These are phyloP conservation scores for Chymomyza fuscimana DNA, from an alignment of 2,888 invertebrate genomes.

Conservation along the genomic window DNA sequence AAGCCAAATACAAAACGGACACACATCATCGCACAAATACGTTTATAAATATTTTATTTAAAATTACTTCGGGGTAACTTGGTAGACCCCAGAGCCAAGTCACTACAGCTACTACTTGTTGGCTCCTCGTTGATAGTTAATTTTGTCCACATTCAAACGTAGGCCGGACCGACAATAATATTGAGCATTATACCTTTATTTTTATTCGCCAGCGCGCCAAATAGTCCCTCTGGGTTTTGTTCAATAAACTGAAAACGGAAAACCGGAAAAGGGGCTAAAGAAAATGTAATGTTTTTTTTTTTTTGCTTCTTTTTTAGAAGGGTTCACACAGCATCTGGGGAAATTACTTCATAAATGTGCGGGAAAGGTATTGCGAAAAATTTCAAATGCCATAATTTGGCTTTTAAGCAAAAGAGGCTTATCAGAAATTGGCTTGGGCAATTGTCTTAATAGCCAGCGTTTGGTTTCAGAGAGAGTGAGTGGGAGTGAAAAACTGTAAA, in stretches of 20 bases:
- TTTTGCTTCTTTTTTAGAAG: constrained; percentile 40
- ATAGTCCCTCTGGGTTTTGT: constrained; percentile 66
- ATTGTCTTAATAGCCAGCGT: constrained; percentile 66
- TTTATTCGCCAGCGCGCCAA: constrained; percentile 63
- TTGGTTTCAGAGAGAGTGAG: not conserved
- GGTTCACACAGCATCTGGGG: constrained; percentile 66
- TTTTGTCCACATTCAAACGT: constrained; percentile 53
- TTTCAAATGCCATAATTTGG: constrained; percentile 70
- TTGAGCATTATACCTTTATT: constrained; percentile 74
- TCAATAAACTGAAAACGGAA: constrained; percentile 59
- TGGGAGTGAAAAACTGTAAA: not conserved
- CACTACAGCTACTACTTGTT: not conserved
- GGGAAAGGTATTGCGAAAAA: constrained; percentile 36
- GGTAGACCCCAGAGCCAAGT: not conserved
- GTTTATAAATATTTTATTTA: constrained; percentile 75
- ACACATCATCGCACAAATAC: constrained; percentile 68
- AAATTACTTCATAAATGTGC: constrained; percentile 63
- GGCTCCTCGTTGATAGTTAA: constrained; percentile 61
- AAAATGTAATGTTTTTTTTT: constrained; percentile 48
- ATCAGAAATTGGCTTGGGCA: constrained; percentile 70
- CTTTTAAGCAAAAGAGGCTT: constrained; percentile 73
- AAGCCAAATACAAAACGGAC: constrained; percentile 59
- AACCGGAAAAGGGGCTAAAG: constrained; percentile 23
- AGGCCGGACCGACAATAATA: constrained; percentile 61
- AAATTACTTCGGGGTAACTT: constrained; percentile 68